A percentile compares a stretch with the other conserved stretches of the same genome.
phyloP scores from a whole-genome alignment of 2,888 invertebrate species.

The Desoria tigrina region DNA sequence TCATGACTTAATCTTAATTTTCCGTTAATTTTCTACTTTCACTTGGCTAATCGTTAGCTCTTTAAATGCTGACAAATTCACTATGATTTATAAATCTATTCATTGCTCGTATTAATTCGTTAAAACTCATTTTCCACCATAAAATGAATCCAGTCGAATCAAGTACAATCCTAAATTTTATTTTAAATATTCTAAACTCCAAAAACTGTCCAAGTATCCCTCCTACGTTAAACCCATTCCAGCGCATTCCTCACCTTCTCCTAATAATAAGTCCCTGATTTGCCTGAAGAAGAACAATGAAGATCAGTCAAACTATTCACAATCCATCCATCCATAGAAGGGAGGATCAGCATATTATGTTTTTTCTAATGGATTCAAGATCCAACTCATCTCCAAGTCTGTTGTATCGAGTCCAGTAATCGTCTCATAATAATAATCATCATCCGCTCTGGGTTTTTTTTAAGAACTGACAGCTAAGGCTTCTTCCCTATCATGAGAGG shows the following conservation, averaged over 20 bases:
- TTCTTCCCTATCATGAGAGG: not conserved
- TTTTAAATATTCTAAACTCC: too few relatives aligned
- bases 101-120: too few relatives aligned
- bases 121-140: too few relatives aligned
- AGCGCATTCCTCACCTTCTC: not conserved
- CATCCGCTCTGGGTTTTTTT: not conserved
- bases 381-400: not conserved
- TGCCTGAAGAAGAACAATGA: constrained; percentile 7
- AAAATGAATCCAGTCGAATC: too few relatives aligned
- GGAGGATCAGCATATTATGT: not conserved
- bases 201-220: too few relatives aligned
- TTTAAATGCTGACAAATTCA: too few relatives aligned
- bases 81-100: too few relatives aligned
- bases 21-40: too few relatives aligned
- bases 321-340: not conserved
- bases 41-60: too few relatives aligned
- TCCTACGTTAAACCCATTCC: too few relatives aligned
- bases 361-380: not conserved
- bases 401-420: not conserved
- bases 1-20: too few relatives aligned
- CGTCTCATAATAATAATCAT: constrained; percentile 10
- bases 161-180: too few relatives aligned
- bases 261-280: constrained; percentile 1
- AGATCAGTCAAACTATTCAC: not conserved
- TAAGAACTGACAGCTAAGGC: not conserved